A percentile compares a stretch with the other conserved stretches of the same genome.
These are phyloP conservation scores for Drosophila hamatofila DNA, from an alignment of 2,888 invertebrate genomes.

Conservation along the genomic window DNA sequence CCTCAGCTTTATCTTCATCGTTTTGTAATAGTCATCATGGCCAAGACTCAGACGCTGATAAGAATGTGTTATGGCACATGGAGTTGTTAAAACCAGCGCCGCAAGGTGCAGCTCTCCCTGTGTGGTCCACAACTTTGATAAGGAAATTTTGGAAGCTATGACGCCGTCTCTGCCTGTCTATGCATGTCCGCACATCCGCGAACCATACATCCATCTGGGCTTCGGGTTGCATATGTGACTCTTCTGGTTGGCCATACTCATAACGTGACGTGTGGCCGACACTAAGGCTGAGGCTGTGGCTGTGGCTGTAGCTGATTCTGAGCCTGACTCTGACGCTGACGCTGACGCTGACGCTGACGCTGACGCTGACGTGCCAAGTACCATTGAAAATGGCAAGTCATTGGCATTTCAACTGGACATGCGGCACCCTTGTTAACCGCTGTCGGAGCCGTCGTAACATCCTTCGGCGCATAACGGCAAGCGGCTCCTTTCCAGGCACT, in stretches of 20 bases:
- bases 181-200: slow-evolving; percentile 29
- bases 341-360: slow-evolving; percentile 33
- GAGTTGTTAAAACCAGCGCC: slow-evolving; percentile 79
- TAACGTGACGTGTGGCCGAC: slow-evolving; percentile 62
- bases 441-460: slow-evolving; percentile 64
- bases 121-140: slow-evolving; percentile 71
- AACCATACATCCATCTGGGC: slow-evolving; percentile 37
- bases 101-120: slow-evolving; percentile 66
- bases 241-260: slow-evolving; percentile 65
- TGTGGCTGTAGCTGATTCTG: slow-evolving; percentile 1
- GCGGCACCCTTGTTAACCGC: slow-evolving; percentile 77
- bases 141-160: slow-evolving; percentile 60
- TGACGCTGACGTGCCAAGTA: slow-evolving; percentile 75
- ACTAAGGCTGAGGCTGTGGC: slow-evolving; percentile 12
- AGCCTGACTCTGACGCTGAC: slow-evolving; percentile 27
- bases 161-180: slow-evolving; percentile 13
- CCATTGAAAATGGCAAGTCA: slow-evolving; percentile 78
- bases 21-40: slow-evolving; percentile 72
- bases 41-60: slow-evolving; percentile 56
- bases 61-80: slow-evolving; percentile 66
- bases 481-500: slow-evolving; percentile 45
- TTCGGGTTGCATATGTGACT: slow-evolving; percentile 4
- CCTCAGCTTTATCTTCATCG: slow-evolving; percentile 56
- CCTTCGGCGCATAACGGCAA: slow-evolving; percentile 79
- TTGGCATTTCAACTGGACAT: slow-evolving; percentile 81